These are phyloP conservation scores for Eupithecia subfuscata DNA, from an alignment of 2,888 invertebrate species.

Conservation along the genomic window DNA sequence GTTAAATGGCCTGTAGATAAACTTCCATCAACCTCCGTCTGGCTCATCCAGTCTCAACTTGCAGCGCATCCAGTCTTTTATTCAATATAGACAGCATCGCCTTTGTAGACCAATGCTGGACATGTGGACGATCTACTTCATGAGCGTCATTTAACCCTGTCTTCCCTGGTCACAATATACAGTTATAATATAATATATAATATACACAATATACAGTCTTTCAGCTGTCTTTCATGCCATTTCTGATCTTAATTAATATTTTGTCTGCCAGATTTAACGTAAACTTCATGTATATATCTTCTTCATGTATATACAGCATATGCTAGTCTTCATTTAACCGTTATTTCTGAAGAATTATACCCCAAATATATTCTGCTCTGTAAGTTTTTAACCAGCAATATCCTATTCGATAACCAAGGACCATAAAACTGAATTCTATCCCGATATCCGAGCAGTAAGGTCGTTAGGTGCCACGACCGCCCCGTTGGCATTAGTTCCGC, in stretches of 20 bases:
- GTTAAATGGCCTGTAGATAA: neutral
- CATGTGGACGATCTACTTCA: too few relatives aligned
- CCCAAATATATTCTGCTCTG: slow-evolving; percentile 1
- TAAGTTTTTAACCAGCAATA: slow-evolving; percentile 26
- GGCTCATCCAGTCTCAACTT: neutral
- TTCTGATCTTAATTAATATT: neutral
- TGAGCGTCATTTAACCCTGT: neutral
- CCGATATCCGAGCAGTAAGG: slow-evolving; percentile 44
- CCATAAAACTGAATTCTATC: slow-evolving; percentile 43
- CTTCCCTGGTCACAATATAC: neutral
- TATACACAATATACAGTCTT: neutral
- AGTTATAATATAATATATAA: too few relatives aligned
- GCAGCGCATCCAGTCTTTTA: neutral
- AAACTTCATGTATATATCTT: neutral
- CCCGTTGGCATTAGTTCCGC: slow-evolving; percentile 50
- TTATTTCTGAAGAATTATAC: neutral
- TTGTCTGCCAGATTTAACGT: neutral
- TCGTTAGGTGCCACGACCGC: slow-evolving; percentile 51
- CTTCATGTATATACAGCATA: neutral
- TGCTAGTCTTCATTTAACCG: neutral
- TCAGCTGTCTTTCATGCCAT: neutral
- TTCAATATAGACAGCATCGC: neutral
- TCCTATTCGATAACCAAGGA: slow-evolving; percentile 24
- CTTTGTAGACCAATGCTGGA: neutral
- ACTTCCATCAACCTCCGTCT: neutral